These are phyloP conservation scores for Nannoperca obscura DNA, from an alignment of 2,797 vertebrate species.

Conservation along the genomic window DNA sequence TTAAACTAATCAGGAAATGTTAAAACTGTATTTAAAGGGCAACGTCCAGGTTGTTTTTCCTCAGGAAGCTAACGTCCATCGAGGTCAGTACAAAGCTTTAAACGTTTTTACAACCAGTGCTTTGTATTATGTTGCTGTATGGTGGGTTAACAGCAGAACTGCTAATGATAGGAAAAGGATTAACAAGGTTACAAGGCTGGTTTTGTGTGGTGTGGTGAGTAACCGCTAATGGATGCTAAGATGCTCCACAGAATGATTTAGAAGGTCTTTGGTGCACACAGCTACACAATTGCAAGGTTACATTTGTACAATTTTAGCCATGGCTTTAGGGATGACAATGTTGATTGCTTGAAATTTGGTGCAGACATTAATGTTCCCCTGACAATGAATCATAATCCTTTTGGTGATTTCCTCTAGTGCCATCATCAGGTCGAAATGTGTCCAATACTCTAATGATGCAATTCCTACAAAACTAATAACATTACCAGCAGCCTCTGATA, in stretches of 20 bases:
- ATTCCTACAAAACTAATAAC: too few species aligned
- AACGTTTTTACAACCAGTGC: background rate
- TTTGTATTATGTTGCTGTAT: too few species aligned
- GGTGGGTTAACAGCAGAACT: too few species aligned
- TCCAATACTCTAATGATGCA: too few species aligned
- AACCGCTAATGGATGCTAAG: background rate
- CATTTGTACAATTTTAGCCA: background rate
- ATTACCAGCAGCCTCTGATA: too few species aligned
- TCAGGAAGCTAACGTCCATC: background rate
- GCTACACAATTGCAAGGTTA: background rate
- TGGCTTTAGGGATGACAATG: background rate
- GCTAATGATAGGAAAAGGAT: background rate
- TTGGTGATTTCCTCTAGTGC: background rate
- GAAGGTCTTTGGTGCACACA: background rate
- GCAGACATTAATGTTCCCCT: background rate
- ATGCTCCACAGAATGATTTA: background rate
- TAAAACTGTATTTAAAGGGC: background rate
- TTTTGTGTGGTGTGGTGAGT: background rate
- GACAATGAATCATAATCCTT: background rate
- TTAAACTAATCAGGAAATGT: background rate
- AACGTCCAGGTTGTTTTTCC: background rate
- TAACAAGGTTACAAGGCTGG: background rate
- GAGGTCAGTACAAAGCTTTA: background rate
- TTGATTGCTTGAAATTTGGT: background rate
- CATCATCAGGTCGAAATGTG: background rate